Percentiles rank a stretch among this genome's conserved stretches.
phyloP scores from a whole-genome alignment of 2,888 invertebrate species.

The Agrilus cyanescens region DNA sequence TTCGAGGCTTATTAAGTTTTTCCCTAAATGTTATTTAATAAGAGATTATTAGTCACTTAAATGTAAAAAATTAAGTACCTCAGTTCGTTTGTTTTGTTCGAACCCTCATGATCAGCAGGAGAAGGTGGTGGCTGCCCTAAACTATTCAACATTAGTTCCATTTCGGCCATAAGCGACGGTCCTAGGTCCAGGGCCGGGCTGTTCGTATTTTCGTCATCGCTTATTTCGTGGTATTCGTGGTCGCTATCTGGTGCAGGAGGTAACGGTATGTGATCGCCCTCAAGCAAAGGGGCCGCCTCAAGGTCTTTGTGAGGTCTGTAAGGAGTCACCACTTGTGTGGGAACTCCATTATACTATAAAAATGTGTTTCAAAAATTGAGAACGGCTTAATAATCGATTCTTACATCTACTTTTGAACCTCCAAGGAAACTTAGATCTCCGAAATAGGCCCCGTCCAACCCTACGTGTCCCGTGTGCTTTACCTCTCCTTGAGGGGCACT shows the following conservation, averaged over 20 bases:
- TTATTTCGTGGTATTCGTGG: conserved; percentile 76
- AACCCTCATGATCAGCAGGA: conserved; percentile 36
- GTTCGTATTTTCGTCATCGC: conserved; percentile 57
- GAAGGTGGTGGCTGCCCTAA: conserved; percentile 30
- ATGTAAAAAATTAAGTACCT: conserved; percentile 7
- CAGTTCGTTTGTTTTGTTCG: conserved; percentile 60
- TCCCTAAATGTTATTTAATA: conserved; percentile 32
- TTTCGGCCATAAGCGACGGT: conserved; percentile 80
- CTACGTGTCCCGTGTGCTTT: conserved; percentile 91
- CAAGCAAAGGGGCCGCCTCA: conserved; percentile 54
- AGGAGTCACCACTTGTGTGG: conserved; percentile 78
- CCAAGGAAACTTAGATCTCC: conserved; percentile 78
- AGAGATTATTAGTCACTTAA: no score
- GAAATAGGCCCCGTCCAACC: conserved; percentile 93
- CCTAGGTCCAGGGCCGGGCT: conserved; percentile 61
- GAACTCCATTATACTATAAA: conserved; percentile 60
- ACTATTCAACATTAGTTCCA: conserved; percentile 75
- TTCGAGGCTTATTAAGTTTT: conserved; percentile 33
- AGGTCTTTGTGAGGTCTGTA: conserved; percentile 80
- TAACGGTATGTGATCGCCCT: conserved; percentile 28
- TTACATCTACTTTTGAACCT: conserved; percentile 38
- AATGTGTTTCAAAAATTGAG: conserved; percentile 6
- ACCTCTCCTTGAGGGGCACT: conserved; percentile 94
- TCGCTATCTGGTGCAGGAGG: conserved; percentile 38
- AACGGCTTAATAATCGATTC: conserved; percentile 8